Percentiles rank a stretch among this genome's conserved stretches.
Conservation (phyloP, 1,140 invertebrate species). For the Coboldia fuscipes region DNA sequence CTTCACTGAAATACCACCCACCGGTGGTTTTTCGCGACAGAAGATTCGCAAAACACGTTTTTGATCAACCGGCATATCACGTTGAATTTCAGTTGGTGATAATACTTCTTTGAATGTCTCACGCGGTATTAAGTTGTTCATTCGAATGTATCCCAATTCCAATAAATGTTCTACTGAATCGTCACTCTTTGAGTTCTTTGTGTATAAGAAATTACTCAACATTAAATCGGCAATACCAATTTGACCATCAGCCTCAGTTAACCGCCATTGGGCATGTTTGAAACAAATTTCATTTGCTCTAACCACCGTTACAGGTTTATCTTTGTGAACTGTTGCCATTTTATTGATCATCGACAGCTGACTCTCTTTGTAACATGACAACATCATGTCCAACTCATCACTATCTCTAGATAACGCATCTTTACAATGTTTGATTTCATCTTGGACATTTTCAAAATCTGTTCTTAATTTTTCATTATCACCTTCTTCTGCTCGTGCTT, state of each 20-base stretch:
- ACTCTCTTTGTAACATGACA: constrained; percentile 73
- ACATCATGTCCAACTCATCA: constrained; percentile 83
- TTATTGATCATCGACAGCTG: constrained; percentile 40
- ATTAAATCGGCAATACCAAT: constrained; percentile 90
- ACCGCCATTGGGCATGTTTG: constrained; percentile 93
- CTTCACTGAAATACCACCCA: constrained; percentile 94
- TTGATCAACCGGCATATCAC: constrained; percentile 73
- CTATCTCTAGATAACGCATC: constrained; percentile 64
- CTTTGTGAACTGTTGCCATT: constrained; percentile 22
- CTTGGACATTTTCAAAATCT: constrained; percentile 43
- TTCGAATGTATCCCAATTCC: constrained; percentile 90
- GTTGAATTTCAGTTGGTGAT: constrained; percentile 65
- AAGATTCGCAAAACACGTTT: constrained; percentile 70
- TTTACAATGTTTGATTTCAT: constrained; percentile 71
- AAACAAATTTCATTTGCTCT: constrained; percentile 94
- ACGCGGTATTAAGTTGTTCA: constrained; percentile 87
- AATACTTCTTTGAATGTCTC: constrained; percentile 87
- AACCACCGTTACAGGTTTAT: constrained; percentile 52
- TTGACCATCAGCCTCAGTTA: constrained; percentile 94
- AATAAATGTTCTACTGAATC: constrained; percentile 93
- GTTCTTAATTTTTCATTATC: constrained; percentile 43
- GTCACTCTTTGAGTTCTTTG: constrained; percentile 88
- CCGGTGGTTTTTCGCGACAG: constrained; percentile 74
- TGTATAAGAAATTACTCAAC: constrained; percentile 93
- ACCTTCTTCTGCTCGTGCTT: constrained; percentile 50